Conservation (phyloP, 2,888 invertebrate genomes). For the Drosophila demipolita region DNA sequence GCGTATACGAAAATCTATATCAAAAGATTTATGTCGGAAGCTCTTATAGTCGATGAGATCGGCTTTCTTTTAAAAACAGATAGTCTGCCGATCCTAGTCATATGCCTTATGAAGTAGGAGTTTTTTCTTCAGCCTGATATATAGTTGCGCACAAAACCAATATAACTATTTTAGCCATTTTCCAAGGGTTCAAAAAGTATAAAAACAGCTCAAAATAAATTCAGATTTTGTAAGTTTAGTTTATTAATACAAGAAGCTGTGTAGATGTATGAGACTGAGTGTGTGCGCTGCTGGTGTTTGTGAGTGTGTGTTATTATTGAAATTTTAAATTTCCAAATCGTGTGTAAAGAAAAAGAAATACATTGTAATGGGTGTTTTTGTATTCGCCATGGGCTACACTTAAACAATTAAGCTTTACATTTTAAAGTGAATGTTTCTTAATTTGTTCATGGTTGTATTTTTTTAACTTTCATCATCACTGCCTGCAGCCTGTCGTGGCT, state of each 20-base stretch:
- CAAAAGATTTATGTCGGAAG: not conserved
- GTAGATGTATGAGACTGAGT: slow-evolving; percentile 48
- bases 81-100: not conserved
- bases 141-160: not conserved
- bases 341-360: slow-evolving; percentile 57
- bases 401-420: slow-evolving; percentile 43
- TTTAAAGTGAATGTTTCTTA: slow-evolving; percentile 22
- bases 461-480: slow-evolving; percentile 91
- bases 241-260: slow-evolving; percentile 79
- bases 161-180: not conserved
- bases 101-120: not conserved
- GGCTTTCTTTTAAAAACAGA: not conserved
- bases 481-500: slow-evolving; percentile 89
- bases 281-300: slow-evolving; percentile 25
- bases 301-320: slow-evolving; percentile 62
- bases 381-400: slow-evolving; percentile 36
- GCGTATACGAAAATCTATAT: not conserved
- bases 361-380: slow-evolving; percentile 35
- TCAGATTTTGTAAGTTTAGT: slow-evolving; percentile 61
- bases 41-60: not conserved
- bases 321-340: slow-evolving; percentile 70
- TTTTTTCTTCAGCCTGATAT: not conserved
- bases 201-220: not conserved
- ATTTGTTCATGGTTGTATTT: not conserved
- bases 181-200: not conserved